Percentiles rank a stretch among this genome's conserved stretches.
These are phyloP conservation scores for Dexiosoma caninum DNA, from an alignment of 2,888 invertebrate genomes.

Conservation along the genomic window DNA sequence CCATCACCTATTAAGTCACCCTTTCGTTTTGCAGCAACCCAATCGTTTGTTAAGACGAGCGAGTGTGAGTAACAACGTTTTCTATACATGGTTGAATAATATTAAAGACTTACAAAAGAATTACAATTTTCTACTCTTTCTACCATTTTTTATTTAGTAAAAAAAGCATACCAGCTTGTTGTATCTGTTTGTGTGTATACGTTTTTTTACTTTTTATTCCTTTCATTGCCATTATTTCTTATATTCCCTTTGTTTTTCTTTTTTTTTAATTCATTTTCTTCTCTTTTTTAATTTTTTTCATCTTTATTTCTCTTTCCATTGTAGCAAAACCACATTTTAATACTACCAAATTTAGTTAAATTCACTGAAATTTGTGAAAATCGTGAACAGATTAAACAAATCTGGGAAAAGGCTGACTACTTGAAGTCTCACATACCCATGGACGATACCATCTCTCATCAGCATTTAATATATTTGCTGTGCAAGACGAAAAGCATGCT, in stretches of 20 bases:
- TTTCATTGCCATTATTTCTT: too few relatives aligned
- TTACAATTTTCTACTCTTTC: conserved; percentile 44
- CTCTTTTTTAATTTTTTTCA: too few relatives aligned
- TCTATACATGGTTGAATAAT: conserved; percentile 45
- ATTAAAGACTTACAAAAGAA: conserved; percentile 57
- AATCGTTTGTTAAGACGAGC: conserved; percentile 1
- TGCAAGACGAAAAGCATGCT: conserved; percentile 77
- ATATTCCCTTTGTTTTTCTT: conserved; percentile 30
- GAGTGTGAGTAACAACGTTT: conserved; percentile 33
- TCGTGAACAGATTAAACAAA: conserved; percentile 87
- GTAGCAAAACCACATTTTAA: conserved; percentile 79
- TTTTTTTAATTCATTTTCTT: conserved; percentile 51
- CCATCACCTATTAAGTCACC: background rate
- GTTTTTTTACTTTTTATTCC: background rate
- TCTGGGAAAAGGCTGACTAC: conserved; percentile 85
- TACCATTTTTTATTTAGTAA: background rate
- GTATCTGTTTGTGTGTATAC: background rate
- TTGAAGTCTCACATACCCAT: conserved; percentile 82
- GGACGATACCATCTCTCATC: conserved; percentile 87
- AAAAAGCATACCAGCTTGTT: conserved; percentile 7
- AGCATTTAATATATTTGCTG: conserved; percentile 78
- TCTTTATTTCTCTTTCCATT: conserved; percentile 40
- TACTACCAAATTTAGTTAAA: conserved; percentile 83
- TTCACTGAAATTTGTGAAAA: conserved; percentile 88
- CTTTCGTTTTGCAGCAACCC: background rate